Percentiles rank a stretch among this genome's conserved stretches.
Conservation (phyloP, 1,140 invertebrate species). For the Bicyclus anynana region DNA sequence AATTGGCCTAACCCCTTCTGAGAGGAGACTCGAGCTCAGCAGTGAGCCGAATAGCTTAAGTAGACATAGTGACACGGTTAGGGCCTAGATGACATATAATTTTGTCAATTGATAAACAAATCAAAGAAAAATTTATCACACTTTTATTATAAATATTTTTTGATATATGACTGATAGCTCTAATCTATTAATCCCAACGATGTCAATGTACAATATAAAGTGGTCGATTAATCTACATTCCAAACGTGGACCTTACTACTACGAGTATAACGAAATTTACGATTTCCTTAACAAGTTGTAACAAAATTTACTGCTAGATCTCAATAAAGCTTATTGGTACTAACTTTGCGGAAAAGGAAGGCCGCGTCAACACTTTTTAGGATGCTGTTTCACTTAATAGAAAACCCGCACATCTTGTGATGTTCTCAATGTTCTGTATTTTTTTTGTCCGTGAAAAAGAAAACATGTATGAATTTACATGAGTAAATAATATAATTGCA, state of each 20-base stretch:
- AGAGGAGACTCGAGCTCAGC: no score
- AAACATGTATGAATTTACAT: no score
- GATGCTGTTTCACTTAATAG: background rate
- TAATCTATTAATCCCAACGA: background rate
- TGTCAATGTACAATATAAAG: no score
- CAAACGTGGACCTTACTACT: background rate
- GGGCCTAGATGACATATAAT: no score
- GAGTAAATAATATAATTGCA: no score
- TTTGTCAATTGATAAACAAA: no score
- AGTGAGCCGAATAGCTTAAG: no score
- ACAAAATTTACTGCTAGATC: constrained; percentile 24
- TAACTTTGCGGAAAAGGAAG: constrained; percentile 18
- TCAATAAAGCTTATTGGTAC: constrained; percentile 24
- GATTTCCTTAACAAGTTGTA: constrained; percentile 21
- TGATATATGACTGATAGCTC: background rate
- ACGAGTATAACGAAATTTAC: constrained; percentile 3
- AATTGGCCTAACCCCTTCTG: no score
- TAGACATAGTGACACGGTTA: no score
- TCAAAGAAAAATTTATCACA: no score
- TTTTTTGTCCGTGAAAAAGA: no score
- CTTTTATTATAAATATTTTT: no score
- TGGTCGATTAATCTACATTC: background rate
- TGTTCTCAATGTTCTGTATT: background rate
- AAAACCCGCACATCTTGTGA: background rate
- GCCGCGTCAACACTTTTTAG: constrained; percentile 15